Conservation (phyloP, 37 sponge, comb jelly and placozoan species). For the Tethya wilhelma region DNA sequence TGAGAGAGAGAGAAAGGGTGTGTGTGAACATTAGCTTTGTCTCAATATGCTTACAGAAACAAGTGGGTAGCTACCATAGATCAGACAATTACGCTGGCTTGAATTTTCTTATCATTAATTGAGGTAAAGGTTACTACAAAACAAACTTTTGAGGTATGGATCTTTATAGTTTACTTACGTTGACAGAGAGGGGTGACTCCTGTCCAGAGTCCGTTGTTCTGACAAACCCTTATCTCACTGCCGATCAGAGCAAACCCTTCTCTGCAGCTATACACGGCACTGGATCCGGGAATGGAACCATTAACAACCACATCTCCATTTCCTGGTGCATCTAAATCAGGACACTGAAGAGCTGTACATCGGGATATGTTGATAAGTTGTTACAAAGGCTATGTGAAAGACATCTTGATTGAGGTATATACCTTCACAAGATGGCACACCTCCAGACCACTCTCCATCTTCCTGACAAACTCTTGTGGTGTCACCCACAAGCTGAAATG, state of each 20-base stretch:
- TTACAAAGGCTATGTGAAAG: not conserved
- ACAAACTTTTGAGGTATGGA: not conserved
- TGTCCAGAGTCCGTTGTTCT: slow-evolving; percentile 63
- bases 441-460: slow-evolving; percentile 65
- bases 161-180: slow-evolving; percentile 53
- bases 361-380: no score
- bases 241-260: slow-evolving; percentile 19
- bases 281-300: slow-evolving; percentile 19
- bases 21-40: not conserved
- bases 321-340: slow-evolving; percentile 11
- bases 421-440: slow-evolving; percentile 40
- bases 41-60: not conserved
- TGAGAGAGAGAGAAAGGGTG: not conserved
- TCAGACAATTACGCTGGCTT: no score
- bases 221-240: slow-evolving; percentile 27
- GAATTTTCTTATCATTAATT: no score
- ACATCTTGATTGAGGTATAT: not conserved
- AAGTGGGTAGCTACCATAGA: not conserved
- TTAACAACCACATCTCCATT: slow-evolving; percentile 35
- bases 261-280: slow-evolving; percentile 56
- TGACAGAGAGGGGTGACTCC: slow-evolving; percentile 48
- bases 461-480: slow-evolving; percentile 33
- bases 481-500: slow-evolving; percentile 52
- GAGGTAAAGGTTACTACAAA: no score
- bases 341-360: no score